Conservation (phyloP, 2,113 vertebrate genomes). For the Varanus salvator region DNA sequence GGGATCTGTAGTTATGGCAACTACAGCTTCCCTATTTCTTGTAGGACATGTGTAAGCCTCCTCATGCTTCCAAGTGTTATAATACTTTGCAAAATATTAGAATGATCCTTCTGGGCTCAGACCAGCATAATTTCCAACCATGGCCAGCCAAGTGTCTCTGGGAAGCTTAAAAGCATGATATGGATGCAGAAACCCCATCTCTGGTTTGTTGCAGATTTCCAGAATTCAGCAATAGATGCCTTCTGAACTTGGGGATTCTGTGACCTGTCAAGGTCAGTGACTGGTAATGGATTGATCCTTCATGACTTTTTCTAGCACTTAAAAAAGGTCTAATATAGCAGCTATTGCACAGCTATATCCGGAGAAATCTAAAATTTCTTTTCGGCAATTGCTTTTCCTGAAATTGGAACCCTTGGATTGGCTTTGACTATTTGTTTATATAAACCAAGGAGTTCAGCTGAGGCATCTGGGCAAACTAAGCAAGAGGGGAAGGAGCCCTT, state of each 20-base stretch:
- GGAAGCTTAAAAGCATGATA: background rate
- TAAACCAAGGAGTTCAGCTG: background rate
- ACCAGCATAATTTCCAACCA: background rate
- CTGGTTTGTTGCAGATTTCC: background rate
- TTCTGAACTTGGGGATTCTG: background rate
- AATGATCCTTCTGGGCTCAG: background rate
- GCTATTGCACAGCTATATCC: background rate
- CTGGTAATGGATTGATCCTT: background rate
- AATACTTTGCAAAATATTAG: background rate
- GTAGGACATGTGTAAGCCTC: background rate
- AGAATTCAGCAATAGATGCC: background rate
- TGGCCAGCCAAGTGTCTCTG: background rate
- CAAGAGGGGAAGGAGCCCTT: background rate
- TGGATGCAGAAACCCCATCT: background rate
- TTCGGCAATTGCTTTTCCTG: background rate
- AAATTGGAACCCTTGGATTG: background rate
- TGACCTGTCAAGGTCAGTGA: background rate
- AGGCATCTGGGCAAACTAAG: background rate
- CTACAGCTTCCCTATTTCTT: background rate
- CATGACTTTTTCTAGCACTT: background rate
- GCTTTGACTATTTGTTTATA: conserved; percentile 3
- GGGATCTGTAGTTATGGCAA: background rate
- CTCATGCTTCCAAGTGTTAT: background rate
- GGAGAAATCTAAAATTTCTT: background rate
- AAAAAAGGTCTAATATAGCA: background rate